Conservation (phyloP, 2,888 invertebrate species). For the Ephialtes manifestator region DNA sequence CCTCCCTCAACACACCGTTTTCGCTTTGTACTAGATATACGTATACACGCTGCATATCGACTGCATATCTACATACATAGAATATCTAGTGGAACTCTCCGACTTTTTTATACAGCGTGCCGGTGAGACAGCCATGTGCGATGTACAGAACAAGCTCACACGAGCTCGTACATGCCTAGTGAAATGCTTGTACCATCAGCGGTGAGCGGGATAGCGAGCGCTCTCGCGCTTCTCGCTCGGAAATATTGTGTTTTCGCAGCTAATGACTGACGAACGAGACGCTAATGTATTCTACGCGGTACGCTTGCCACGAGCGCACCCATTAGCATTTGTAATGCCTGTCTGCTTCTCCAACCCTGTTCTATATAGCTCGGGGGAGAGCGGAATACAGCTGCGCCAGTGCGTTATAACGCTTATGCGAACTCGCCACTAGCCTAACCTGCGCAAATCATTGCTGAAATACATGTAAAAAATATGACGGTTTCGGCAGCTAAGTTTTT, state of each 20-base stretch:
- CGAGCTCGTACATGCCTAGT: background rate
- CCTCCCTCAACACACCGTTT: constrained; percentile 36
- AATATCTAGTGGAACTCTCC: background rate
- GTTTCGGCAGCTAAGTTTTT: background rate
- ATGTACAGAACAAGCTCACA: background rate
- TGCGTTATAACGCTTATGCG: constrained; percentile 79
- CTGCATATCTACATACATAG: background rate
- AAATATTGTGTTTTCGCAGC: constrained; percentile 82
- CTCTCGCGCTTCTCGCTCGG: constrained; percentile 55
- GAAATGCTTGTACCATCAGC: constrained; percentile 21
- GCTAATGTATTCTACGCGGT: constrained; percentile 84
- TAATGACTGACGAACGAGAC: constrained; percentile 84
- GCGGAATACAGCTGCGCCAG: constrained; percentile 31
- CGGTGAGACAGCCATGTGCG: background rate
- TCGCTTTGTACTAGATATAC: constrained; percentile 13
- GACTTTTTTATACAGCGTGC: constrained; percentile 12
- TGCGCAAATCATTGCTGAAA: constrained; percentile 33
- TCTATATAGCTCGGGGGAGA: constrained; percentile 48
- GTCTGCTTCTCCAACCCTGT: constrained; percentile 77
- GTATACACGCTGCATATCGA: constrained; percentile 8
- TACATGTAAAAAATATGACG: background rate
- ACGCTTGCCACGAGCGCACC: constrained; percentile 80
- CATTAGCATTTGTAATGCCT: constrained; percentile 85
- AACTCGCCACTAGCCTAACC: constrained; percentile 77
- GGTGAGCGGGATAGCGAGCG: constrained; percentile 15